A percentile compares a stretch with the other conserved stretches of the same genome.
phyloP scores from a whole-genome alignment of 2,797 vertebrate species.

The Dendrocincla tyrannina region DNA sequence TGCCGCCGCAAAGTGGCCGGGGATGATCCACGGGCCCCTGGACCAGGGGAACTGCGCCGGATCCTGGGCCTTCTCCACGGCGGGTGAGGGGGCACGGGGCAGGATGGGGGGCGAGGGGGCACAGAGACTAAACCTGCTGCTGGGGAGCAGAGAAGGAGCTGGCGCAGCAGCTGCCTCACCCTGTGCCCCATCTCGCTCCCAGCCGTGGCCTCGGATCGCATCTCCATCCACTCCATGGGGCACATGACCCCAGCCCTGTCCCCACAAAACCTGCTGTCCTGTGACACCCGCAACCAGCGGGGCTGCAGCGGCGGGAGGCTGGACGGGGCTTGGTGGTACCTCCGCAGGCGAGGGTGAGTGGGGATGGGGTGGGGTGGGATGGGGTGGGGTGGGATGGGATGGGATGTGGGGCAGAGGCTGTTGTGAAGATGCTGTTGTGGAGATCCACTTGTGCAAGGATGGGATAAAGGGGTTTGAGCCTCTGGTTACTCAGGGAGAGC shows the following conservation, averaged over 20 bases:
- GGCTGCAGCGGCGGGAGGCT: slow-evolving; percentile 90
- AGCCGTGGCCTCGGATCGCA: slow-evolving; percentile 95
- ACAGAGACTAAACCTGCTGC: neutral
- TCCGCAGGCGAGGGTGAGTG: slow-evolving; percentile 87
- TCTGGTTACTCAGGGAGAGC: neutral
- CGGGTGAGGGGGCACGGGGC: slow-evolving; percentile 70
- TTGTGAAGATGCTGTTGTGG: neutral
- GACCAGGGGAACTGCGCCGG: slow-evolving; percentile 97
- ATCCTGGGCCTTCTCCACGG: slow-evolving; percentile 97
- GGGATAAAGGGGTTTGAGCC: neutral
- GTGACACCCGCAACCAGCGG: slow-evolving; percentile 90
- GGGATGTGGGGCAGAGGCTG: neutral
- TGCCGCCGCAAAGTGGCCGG: slow-evolving; percentile 89
- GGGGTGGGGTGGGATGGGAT: neutral
- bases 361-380: neutral
- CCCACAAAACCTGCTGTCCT: slow-evolving; percentile 94
- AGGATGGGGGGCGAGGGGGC: neutral
- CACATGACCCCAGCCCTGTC: slow-evolving; percentile 94
- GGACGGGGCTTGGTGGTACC: slow-evolving; percentile 96
- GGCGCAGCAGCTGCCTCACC: fast-evolving
- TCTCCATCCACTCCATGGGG: slow-evolving; percentile 97
- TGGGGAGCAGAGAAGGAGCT: neutral
- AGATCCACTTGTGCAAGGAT: neutral
- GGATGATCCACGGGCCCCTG: slow-evolving; percentile 91
- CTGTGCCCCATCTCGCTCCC: neutral